phyloP scores from a whole-genome alignment of 2,888 invertebrate species.

The Lasioglossum marginatum region DNA sequence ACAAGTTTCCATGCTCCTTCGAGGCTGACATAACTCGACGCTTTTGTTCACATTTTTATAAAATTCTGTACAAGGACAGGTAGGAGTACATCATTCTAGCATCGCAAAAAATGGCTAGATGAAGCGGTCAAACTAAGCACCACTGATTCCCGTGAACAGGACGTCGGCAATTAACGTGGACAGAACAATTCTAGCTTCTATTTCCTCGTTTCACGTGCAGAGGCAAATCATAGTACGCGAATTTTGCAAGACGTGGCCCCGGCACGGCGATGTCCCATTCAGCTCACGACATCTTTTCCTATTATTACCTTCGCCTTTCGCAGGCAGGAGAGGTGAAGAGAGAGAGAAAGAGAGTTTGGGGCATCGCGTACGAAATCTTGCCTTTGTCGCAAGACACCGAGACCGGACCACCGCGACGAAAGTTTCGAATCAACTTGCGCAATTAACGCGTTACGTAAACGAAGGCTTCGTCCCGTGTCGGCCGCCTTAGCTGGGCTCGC shows the following conservation, averaged over 20 bases:
- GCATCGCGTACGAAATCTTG: slow-evolving; percentile 21
- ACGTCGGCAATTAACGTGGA: neutral
- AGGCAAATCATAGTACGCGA: neutral
- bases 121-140: neutral
- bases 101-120: neutral
- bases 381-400: slow-evolving; percentile 31
- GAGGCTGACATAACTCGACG: neutral
- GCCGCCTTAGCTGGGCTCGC: neutral
- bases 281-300: neutral
- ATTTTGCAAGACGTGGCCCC: slow-evolving; percentile 1
- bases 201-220: neutral
- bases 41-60: neutral
- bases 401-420: slow-evolving; percentile 32
- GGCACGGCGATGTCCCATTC: neutral
- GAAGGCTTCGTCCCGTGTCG: neutral
- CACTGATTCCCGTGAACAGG: neutral
- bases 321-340: neutral
- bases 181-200: neutral
- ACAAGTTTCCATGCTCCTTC: too few relatives aligned
- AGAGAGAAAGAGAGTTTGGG: neutral
- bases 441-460: slow-evolving; percentile 56
- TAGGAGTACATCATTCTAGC: neutral
- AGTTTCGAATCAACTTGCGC: slow-evolving; percentile 52
- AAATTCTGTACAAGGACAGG: neutral
- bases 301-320: neutral